Evolutionary conservation across 2,888 invertebrate genomes (phyloP).

Genomic region (Synanthedon andrenaeformis): DNA sequence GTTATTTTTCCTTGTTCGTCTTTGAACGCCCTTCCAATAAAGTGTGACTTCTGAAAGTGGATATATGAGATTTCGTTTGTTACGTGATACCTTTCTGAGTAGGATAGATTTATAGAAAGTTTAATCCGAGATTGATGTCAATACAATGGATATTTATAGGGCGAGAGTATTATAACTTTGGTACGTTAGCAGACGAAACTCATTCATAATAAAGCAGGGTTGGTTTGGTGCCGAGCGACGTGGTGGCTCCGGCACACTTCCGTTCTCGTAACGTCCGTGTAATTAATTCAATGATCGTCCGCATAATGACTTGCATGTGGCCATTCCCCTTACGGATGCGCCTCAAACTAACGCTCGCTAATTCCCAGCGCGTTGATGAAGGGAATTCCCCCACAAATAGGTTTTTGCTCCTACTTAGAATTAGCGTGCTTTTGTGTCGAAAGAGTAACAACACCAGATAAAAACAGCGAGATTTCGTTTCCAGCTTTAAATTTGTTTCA

Average conservation of each 20-base stretch:
- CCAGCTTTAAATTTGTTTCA: no score
- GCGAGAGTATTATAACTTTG: not conserved
- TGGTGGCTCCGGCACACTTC: constrained; percentile 30
- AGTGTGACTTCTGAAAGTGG: no score
- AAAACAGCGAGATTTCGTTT: no score
- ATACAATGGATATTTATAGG: no score
- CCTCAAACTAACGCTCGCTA: constrained; percentile 53
- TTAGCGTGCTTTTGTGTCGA: no score
- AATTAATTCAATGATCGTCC: constrained; percentile 68
- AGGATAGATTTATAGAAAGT: no score
- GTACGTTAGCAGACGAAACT: not conserved
- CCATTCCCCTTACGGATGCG: constrained; percentile 35
- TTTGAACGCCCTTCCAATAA: no score
- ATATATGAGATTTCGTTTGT: no score
- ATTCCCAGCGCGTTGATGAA: constrained; percentile 55
- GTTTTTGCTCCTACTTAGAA: constrained; percentile 43
- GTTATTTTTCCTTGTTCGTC: no score
- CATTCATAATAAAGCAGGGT: not conserved
- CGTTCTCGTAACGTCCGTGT: constrained; percentile 36
- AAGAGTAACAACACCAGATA: no score
- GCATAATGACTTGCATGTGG: constrained; percentile 65
- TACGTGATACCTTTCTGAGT: no score
- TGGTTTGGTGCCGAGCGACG: constrained; percentile 6
- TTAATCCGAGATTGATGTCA: no score
- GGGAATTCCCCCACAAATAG: constrained; percentile 41